phyloP scores from a whole-genome alignment of 2,888 invertebrate genomes.

The Selenia dentaria region DNA sequence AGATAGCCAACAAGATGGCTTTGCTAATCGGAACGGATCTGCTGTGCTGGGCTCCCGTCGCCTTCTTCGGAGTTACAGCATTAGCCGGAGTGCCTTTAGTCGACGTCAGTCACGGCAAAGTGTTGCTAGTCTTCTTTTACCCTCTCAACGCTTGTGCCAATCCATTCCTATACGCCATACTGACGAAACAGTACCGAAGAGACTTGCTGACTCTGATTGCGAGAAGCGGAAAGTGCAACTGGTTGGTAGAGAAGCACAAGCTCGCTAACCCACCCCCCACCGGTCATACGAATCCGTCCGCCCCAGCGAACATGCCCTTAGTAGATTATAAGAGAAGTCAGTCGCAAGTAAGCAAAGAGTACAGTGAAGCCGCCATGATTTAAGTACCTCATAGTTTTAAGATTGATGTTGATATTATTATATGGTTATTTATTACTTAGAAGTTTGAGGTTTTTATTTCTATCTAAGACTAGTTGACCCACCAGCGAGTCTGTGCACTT shows the following conservation, averaged over 20 bases:
- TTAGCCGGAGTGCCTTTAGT: constrained; percentile 93
- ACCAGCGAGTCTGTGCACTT: too few relatives aligned
- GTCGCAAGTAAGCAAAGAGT: constrained; percentile 57
- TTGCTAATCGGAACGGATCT: constrained; percentile 94
- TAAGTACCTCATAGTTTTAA: constrained; percentile 52
- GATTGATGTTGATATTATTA: constrained; percentile 59
- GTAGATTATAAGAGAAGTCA: constrained; percentile 65
- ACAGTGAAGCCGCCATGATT: constrained; percentile 47
- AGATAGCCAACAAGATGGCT: constrained; percentile 95
- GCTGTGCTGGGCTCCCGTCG: constrained; percentile 94
- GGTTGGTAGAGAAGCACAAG: constrained; percentile 71
- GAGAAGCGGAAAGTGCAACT: constrained; percentile 81
- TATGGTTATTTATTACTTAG: constrained; percentile 61
- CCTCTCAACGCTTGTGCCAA: constrained; percentile 97
- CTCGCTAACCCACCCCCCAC: constrained; percentile 72
- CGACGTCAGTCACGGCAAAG: constrained; percentile 91
- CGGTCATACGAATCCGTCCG: constrained; percentile 70
- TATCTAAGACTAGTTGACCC: too few relatives aligned
- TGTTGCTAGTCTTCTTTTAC: constrained; percentile 95
- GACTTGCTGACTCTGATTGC: constrained; percentile 89
- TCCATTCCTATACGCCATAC: constrained; percentile 95
- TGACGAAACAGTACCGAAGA: constrained; percentile 93
- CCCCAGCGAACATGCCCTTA: constrained; percentile 60
- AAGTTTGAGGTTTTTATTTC: too few relatives aligned
- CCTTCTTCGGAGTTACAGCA: constrained; percentile 95